A percentile compares a stretch with the other conserved stretches of the same genome.
phyloP scores from a whole-genome alignment of 2,797 vertebrate genomes.

The Eulemur rubriventer region DNA sequence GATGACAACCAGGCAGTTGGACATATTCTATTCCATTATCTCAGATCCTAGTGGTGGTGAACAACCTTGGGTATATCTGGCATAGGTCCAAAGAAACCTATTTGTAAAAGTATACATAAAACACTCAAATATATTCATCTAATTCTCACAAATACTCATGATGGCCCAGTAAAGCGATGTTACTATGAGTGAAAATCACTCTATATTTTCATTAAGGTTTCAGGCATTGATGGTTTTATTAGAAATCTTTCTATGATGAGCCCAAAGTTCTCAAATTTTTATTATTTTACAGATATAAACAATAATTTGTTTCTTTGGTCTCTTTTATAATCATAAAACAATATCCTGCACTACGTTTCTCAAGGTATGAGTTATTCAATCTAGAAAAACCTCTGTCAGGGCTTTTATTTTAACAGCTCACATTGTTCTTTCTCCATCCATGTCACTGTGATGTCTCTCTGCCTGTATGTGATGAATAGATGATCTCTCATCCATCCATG shows the following conservation, averaged over 20 bases:
- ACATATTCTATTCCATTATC: neutral
- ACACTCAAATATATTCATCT: neutral
- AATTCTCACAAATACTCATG: neutral
- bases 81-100: neutral
- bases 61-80: neutral
- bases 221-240: neutral
- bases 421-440: neutral
- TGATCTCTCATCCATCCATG: neutral
- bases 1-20: neutral
- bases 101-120: neutral
- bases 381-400: neutral
- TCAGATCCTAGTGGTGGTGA: neutral
- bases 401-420: neutral
- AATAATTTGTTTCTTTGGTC: neutral
- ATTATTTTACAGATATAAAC: neutral
- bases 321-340: neutral
- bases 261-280: neutral
- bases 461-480: neutral
- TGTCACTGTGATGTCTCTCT: neutral
- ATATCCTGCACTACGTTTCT: neutral
- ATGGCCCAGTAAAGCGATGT: neutral
- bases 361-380: neutral
- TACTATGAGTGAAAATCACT: neutral
- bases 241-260: neutral
- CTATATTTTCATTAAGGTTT: neutral